Base-by-base conservation (phyloP, 2,797 vertebrate genomes). In the Chaenodraco wilsoni region DNA sequence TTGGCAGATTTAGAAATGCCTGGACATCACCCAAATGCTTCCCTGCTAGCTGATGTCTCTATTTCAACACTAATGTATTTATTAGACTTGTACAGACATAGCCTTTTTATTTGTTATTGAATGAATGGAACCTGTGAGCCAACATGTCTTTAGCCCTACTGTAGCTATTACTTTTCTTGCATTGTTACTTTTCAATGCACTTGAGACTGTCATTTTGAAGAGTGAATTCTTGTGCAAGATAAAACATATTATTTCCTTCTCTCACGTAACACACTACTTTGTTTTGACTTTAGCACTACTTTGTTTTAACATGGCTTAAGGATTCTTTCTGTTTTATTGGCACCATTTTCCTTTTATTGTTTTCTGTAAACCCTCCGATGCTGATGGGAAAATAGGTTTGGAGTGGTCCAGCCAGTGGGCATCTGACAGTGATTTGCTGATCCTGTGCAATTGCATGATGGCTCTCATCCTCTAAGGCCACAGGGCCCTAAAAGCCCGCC, bases 391-490 rank as follows among this genome's bases (percentile, higher is more conserved):
- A 85, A 82, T 69, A 37, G 66, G 41, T 80, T 82, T 84, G 58
- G 72, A 86, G 76, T 70, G 43, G 73, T 74, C 46, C 72, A 57
- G 71, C 81, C 74, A 68, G 54, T 72, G 85, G 84, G 84, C 92
- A 93, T 93, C 92, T 94, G 93, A 94, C 89, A 94, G 87, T 84
- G 80, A 95, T 94, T 94, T 92, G 78, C 87, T 87, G 88, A 91
- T 91, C 83, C 81, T 82, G 70, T 84, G 82, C 79, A 92, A 92
- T 91, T 91, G 83, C 74, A 72, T 88, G 92, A 93, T 91, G 76
- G 82, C 79, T 92, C 82, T 87, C 82, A 85, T 92, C 85, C 86
- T 91, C 72, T 81, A 46, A 82, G 87, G 84, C 88, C 88, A 84
- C 66, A 55, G 82, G 79, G 65, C 77, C 61, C 60, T 54, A 1